phyloP scores from a whole-genome alignment of 2,113 vertebrate species.

The Chunga burmeisteri region DNA sequence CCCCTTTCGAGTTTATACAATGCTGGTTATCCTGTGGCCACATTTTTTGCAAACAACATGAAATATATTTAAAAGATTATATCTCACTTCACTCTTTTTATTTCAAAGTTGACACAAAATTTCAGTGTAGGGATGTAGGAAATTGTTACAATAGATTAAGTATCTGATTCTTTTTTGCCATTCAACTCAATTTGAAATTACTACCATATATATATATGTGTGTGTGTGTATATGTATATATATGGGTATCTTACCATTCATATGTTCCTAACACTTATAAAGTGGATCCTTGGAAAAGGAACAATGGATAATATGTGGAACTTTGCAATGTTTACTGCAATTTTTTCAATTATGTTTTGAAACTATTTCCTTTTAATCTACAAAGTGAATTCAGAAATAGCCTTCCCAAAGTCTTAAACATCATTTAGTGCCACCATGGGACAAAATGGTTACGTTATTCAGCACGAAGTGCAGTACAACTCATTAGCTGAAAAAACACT shows the following conservation, averaged over 20 bases:
- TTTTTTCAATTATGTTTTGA: not conserved
- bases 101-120: not conserved
- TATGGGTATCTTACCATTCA: not conserved
- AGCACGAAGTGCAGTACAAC: not conserved
- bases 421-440: not conserved
- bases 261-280: not conserved
- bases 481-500: constrained; percentile 31
- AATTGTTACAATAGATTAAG: not conserved
- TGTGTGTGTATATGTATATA: too few relatives aligned
- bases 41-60: rapidly evolving
- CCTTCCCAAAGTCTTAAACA: not conserved
- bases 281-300: not conserved
- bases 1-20: not conserved
- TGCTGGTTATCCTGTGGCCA: not conserved
- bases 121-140: not conserved
- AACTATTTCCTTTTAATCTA: not conserved
- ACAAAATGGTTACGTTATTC: not conserved
- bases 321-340: not conserved
- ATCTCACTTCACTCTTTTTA: not conserved
- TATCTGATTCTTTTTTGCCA: not conserved
- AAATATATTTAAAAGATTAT: not conserved
- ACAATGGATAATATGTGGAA: not conserved
- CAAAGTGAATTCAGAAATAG: not conserved
- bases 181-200: not conserved
- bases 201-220: not conserved